These are phyloP conservation scores for Orchestes rusci DNA, from an alignment of 2,888 invertebrate genomes.

Conservation along the genomic window DNA sequence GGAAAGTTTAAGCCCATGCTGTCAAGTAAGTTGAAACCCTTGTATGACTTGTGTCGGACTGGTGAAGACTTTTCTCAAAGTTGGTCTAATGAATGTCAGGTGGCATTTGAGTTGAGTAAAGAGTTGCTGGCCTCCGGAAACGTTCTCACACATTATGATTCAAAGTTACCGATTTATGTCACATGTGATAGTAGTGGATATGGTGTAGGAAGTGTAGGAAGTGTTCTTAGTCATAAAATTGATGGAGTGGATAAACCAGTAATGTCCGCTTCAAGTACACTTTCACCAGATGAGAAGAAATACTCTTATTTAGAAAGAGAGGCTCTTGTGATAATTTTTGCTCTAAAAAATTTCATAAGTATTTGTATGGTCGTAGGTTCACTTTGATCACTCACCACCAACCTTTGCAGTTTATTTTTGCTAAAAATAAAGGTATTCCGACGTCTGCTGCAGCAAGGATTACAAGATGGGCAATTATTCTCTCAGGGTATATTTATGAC, in stretches of 20 bases:
- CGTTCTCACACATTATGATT: conserved; percentile 6
- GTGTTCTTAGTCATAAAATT: conserved; percentile 25
- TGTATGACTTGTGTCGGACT: conserved; percentile 2
- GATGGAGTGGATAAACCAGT: conserved; percentile 21
- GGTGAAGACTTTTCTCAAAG: not conserved
- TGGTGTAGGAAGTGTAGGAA: conserved; percentile 27
- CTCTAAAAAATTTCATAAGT: not conserved
- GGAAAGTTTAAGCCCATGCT: conserved; percentile 3
- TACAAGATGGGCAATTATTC: not conserved
- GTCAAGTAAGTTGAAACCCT: conserved; percentile 5
- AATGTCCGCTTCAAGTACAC: conserved; percentile 5
- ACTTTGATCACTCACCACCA: not conserved
- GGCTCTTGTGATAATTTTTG: not conserved
- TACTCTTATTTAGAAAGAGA: not conserved
- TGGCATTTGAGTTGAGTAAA: conserved; percentile 1
- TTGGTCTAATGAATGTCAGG: conserved; percentile 6
- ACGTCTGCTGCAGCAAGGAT: not conserved
- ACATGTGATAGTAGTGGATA: conserved; percentile 27
- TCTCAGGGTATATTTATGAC: not conserved
- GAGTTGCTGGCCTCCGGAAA: not conserved
- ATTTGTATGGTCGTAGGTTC: not conserved
- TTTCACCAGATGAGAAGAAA: not conserved
- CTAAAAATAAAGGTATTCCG: not conserved
- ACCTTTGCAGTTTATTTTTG: not conserved
- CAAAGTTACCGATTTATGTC: conserved; percentile 22